Evolutionary conservation across 2,797 vertebrate species (phyloP).

Genomic region (Acipenser oxyrinchus): DNA sequence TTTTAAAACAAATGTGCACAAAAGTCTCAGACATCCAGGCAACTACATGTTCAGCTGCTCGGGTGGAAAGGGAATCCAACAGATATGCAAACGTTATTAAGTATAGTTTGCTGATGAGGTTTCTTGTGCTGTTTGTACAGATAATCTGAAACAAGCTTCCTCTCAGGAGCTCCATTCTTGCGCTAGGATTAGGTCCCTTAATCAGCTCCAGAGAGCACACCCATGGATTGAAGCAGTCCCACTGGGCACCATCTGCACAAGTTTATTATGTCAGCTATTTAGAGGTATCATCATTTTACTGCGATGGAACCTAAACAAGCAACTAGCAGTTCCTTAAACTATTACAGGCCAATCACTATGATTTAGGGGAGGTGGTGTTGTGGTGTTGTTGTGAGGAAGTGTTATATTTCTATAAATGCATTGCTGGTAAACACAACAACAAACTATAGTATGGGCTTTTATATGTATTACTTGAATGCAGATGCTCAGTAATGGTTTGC

Average conservation of each 20-base stretch:
- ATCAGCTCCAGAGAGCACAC: slow-evolving; percentile 3
- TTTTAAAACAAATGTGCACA: no score
- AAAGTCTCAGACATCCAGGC: no score
- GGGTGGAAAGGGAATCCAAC: neutral
- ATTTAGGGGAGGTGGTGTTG: no score
- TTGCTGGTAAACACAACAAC: no score
- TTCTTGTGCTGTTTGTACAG: neutral
- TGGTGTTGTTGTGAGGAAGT: no score
- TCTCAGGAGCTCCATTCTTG: slow-evolving; percentile 6
- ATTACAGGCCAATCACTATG: no score
- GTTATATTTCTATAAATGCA: no score
- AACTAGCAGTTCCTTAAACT: no score
- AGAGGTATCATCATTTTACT: slow-evolving; percentile 3
- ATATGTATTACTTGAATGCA: no score
- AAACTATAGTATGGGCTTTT: no score
- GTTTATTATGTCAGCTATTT: slow-evolving; percentile 4
- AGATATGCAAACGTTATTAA: neutral
- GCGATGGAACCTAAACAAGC: neutral
- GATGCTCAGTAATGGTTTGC: no score
- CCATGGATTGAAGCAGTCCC: neutral
- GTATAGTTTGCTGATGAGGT: neutral
- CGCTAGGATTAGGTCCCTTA: slow-evolving; percentile 4
- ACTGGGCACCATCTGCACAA: slow-evolving; percentile 8
- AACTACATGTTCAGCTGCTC: neutral
- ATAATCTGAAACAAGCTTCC: neutral